Evolutionary conservation across 37 sponge, comb jelly and placozoan species (phyloP).

Genomic region (Bolinopsis microptera): DNA sequence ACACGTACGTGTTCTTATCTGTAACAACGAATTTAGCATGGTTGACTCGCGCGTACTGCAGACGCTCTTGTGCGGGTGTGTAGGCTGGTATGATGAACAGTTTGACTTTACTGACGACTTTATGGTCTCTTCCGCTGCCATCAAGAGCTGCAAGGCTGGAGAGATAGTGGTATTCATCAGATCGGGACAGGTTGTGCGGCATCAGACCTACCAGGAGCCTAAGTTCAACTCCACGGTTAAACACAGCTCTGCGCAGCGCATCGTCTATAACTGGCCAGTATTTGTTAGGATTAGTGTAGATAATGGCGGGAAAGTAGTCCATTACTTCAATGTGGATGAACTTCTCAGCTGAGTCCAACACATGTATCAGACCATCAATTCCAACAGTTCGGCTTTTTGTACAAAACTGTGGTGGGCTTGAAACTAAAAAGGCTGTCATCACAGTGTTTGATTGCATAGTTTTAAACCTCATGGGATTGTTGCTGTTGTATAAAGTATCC

Average conservation of each 20-base stretch:
- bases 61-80: conserved; percentile 56
- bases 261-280: conserved; percentile 88
- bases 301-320: conserved; percentile 86
- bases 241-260: conserved; percentile 79
- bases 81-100: conserved; percentile 51
- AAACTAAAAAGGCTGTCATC: background rate
- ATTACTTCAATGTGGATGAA: conserved; percentile 86
- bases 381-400: conserved; percentile 73
- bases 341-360: conserved; percentile 74
- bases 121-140: conserved; percentile 49
- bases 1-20: conserved; percentile 81
- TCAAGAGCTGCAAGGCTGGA: conserved; percentile 72
- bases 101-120: conserved; percentile 70
- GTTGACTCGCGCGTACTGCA: conserved; percentile 90
- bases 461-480: conserved; percentile 66
- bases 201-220: conserved; percentile 77
- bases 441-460: background rate
- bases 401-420: conserved; percentile 79
- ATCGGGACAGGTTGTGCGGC: conserved; percentile 72
- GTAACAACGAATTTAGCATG: conserved; percentile 98
- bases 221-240: conserved; percentile 77
- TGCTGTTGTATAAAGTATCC: conserved; percentile 69
- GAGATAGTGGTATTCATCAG: conserved; percentile 75
- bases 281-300: conserved; percentile 72
- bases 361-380: conserved; percentile 75